Percentiles rank a stretch among this genome's conserved stretches.
phyloP scores from a whole-genome alignment of 2,113 vertebrate species.

The Petroica traversi region DNA sequence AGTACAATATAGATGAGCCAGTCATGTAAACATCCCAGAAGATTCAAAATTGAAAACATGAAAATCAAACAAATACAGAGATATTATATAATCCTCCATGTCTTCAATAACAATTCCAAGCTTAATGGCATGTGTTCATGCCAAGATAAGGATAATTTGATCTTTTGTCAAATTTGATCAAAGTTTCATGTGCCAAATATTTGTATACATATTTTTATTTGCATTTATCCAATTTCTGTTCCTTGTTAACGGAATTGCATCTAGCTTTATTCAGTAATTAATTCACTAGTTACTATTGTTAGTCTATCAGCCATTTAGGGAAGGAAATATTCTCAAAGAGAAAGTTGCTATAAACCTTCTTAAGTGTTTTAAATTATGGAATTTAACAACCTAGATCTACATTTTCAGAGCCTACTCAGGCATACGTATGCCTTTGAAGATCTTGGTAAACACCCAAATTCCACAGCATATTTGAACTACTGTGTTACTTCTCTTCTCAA shows the following conservation, averaged over 20 bases:
- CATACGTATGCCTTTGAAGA: fast-evolving
- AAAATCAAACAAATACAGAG: background rate
- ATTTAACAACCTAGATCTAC: background rate
- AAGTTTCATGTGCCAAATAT: background rate
- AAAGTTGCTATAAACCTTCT: background rate
- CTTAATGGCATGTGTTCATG: background rate
- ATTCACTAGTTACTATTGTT: background rate
- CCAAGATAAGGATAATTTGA: background rate
- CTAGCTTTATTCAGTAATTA: background rate
- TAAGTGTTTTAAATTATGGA: background rate
- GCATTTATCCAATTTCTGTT: background rate
- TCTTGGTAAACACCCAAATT: background rate
- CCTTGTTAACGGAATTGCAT: background rate
- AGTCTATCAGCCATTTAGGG: background rate
- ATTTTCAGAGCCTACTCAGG: background rate
- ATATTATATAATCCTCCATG: background rate
- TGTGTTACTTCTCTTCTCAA: background rate
- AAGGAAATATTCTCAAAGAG: background rate
- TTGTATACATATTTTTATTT: background rate
- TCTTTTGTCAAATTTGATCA: background rate
- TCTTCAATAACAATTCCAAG: background rate
- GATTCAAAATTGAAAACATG: background rate
- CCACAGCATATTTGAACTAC: background rate
- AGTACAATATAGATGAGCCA: background rate
- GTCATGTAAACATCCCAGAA: background rate